Evolutionary conservation across 2,888 invertebrate species (phyloP), one percentile per base, ranked within the genome.

Genomic region (Allolobophora icterica): DNA sequence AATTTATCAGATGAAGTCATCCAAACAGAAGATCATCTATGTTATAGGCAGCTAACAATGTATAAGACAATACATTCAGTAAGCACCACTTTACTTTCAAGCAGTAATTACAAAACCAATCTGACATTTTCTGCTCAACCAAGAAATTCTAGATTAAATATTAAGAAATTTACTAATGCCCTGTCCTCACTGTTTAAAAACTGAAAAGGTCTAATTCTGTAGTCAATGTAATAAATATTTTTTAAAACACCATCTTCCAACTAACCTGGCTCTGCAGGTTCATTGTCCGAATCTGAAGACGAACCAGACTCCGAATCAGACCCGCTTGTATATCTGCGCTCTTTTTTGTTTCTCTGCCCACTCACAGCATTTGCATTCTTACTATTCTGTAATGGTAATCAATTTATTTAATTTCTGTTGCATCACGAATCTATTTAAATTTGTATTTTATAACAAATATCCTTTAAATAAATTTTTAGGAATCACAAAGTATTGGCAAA

Each of bases 211-310:
- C 17, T 13, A 13, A 42, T 42, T 42, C 17, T 42, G 1, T 42
- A 42, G 42, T 42, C 42, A 42, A 42, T 42, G 13, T 11, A 42
- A 17, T 17, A 42, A 42, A 42, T 17, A 42, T 1, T 42, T 42
- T 52, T 24, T 24, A 24, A 24, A 24, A 21, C 0, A 52, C 21
- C 5, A 52, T 52, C 71, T 71, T 71, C 11, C 71, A 71, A 71
- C 71, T 17, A 71, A 71, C 71, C 71, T 71, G 95, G 94, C 38
- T 94, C 94, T 0, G 93, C 92, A 24, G 95, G 95, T 93, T 96
- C 96, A 40, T 91, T 91, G 94, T 96, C 96, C 93, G 96, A 95
- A 93, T 93, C 94, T 94, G 95, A 94, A 11, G 94, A 94, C 6
- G 94, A 94, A 2, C 93, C 93, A 89, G 94, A 94, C 19, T 94